Conservation (phyloP, 2,888 invertebrate genomes). For the Oscheius sp. region DNA sequence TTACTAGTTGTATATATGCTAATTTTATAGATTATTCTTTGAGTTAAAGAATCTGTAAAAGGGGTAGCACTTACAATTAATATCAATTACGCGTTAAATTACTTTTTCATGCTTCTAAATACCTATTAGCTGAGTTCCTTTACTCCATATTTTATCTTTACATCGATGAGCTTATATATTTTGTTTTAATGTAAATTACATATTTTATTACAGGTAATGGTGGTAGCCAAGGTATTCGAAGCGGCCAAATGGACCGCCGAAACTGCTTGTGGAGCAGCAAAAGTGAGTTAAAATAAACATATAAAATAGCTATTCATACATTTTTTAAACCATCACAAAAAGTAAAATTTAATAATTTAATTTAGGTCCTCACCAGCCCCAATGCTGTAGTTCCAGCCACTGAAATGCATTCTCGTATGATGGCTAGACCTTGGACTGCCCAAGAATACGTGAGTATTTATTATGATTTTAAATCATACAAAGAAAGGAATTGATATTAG, state of each 20-base stretch:
- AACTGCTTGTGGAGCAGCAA: constrained; percentile 59
- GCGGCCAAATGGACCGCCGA: constrained; percentile 64
- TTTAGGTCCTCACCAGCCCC: constrained; percentile 48
- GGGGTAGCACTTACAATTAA: too few relatives aligned
- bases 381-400: constrained; percentile 62
- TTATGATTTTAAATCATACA: background rate
- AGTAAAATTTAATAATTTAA: background rate
- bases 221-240: constrained; percentile 58
- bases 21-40: too few relatives aligned
- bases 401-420: constrained; percentile 64
- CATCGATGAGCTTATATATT: background rate
- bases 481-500: background rate
- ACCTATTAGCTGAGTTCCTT: background rate
- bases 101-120: background rate
- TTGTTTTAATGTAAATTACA: background rate
- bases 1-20: too few relatives aligned
- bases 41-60: too few relatives aligned
- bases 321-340: background rate
- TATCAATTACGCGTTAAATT: too few relatives aligned
- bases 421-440: constrained; percentile 63
- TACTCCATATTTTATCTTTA: background rate
- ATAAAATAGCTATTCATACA: too few relatives aligned
- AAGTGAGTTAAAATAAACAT: constrained; percentile 29
- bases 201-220: constrained; percentile 45
- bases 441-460: constrained; percentile 60